phyloP scores from a whole-genome alignment of 1,140 invertebrate genomes.

The Helicoverpa zea region DNA sequence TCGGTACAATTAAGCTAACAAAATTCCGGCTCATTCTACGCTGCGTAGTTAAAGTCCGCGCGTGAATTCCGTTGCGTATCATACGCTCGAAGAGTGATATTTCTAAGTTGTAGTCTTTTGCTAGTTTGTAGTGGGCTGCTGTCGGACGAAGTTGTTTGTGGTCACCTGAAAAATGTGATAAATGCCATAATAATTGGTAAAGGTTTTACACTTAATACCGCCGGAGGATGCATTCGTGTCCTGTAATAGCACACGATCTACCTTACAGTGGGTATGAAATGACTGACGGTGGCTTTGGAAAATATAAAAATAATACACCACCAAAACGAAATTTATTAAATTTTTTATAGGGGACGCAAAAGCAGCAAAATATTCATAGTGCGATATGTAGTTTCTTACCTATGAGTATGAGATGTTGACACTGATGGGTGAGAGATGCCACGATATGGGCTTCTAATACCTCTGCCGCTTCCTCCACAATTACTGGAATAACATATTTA shows the following conservation, averaged over 20 bases:
- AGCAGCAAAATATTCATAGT: too few species aligned
- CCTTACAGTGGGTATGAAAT: too few species aligned
- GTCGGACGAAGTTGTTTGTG: conserved; percentile 92
- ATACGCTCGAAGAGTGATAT: conserved; percentile 93
- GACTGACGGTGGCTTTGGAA: too few species aligned
- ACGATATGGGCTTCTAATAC: conserved; percentile 93
- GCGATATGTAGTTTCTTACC: conserved; percentile 77
- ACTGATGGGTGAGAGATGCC: conserved; percentile 89
- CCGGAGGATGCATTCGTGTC: too few species aligned
- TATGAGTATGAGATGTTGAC: conserved; percentile 94
- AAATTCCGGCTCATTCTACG: conserved; percentile 90
- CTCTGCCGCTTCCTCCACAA: conserved; percentile 95
- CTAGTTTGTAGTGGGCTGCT: conserved; percentile 88
- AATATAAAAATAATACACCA: too few species aligned
- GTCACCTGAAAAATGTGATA: conserved; percentile 87
- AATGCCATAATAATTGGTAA: neutral
- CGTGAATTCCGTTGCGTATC: conserved; percentile 88
- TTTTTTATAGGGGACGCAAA: too few species aligned
- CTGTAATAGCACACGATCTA: too few species aligned
- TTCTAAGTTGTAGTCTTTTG: conserved; percentile 89
- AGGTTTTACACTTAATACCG: too few species aligned
- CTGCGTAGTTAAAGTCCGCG: conserved; percentile 86
- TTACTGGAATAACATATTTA: conserved; percentile 80
- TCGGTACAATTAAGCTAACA: conserved; percentile 88
- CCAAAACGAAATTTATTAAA: too few species aligned